Conservation (phyloP, 2,113 vertebrate genomes). For the Notarius lentiginosus region DNA sequence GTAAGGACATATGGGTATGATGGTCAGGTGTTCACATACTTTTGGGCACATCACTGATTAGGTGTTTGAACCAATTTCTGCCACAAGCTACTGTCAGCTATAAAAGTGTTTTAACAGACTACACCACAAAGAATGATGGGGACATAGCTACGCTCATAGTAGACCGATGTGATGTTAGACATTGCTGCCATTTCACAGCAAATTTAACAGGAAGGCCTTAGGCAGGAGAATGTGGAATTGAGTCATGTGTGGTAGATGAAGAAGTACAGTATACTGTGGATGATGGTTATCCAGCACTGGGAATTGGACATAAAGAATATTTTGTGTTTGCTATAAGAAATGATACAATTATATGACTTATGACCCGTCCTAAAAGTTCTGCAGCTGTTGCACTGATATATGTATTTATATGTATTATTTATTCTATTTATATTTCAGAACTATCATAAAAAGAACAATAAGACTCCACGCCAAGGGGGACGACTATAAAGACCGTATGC, state of each 20-base stretch:
- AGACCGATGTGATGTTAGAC: neutral
- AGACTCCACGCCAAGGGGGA: neutral
- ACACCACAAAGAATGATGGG: neutral
- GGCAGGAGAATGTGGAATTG: neutral
- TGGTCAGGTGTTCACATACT: neutral
- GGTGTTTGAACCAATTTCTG: neutral
- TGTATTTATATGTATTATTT: neutral
- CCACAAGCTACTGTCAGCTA: neutral
- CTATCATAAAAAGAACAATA: neutral
- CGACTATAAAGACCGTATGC: neutral
- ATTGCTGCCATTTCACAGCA: neutral
- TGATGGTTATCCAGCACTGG: neutral
- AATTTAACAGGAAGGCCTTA: neutral
- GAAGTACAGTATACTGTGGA: neutral
- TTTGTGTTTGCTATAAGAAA: neutral
- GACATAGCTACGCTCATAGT: neutral
- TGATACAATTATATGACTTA: constrained; percentile 6
- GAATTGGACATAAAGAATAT: neutral
- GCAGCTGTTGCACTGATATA: neutral
- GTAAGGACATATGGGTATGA: neutral
- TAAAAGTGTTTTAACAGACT: neutral
- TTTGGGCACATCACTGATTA: neutral
- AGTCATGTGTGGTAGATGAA: neutral
- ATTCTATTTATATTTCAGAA: neutral
- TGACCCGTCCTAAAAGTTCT: neutral